phyloP scores from a whole-genome alignment of 2,113 vertebrate species.

The Microcebus ravelobensis region DNA sequence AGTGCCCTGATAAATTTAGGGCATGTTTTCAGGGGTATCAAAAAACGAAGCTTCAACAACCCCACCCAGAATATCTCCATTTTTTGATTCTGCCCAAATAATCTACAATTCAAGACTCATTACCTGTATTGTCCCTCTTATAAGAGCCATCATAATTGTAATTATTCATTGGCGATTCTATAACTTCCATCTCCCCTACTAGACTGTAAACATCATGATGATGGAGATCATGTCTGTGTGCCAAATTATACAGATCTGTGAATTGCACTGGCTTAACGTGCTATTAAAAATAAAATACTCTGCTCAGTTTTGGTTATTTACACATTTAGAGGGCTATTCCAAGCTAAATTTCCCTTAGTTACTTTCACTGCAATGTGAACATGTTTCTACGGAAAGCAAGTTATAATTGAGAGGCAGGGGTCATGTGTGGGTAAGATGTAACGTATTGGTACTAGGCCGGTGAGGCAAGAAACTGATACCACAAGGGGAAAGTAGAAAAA shows the following conservation, averaged over 20 bases:
- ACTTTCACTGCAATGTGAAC: not conserved
- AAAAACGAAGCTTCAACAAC: not conserved
- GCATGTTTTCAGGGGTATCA: not conserved
- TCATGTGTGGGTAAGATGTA: not conserved
- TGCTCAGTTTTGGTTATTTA: not conserved
- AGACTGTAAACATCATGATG: not conserved
- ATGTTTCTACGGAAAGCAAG: not conserved
- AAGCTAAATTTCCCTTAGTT: not conserved
- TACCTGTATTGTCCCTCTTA: not conserved
- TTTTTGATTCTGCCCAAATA: not conserved
- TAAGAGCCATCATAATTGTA: not conserved
- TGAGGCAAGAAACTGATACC: not conserved
- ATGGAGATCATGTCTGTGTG: not conserved
- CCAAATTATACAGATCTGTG: not conserved
- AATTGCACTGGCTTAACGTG: not conserved
- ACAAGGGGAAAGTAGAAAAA: not conserved
- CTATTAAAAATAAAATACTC: slow-evolving; percentile 12
- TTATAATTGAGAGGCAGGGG: not conserved
- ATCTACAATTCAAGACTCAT: not conserved
- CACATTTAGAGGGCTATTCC: not conserved
- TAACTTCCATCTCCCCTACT: not conserved
- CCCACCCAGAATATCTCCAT: not conserved
- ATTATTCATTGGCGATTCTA: not conserved
- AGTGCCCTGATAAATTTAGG: not conserved
- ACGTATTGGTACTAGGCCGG: not conserved